phyloP scores from a whole-genome alignment of 2,113 vertebrate species.

The Proterorhinus semilunaris region DNA sequence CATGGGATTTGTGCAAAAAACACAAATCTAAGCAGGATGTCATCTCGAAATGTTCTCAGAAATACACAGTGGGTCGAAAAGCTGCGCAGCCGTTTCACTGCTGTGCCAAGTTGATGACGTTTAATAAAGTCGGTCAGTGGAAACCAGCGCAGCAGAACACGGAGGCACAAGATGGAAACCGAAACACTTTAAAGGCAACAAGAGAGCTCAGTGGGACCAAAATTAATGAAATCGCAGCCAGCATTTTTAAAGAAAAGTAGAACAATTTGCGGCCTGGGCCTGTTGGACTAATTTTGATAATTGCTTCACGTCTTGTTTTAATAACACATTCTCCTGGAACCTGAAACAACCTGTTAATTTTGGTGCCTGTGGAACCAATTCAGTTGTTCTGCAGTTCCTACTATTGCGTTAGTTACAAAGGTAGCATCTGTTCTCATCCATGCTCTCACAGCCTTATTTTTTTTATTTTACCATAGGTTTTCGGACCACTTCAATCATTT shows the following conservation, averaged over 20 bases:
- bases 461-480: background rate
- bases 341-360: conserved; percentile 32
- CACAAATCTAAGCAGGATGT: background rate
- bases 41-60: background rate
- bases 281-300: conserved; percentile 23
- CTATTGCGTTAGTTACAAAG: conserved; percentile 29
- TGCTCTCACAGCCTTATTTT: conserved; percentile 32
- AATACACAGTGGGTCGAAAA: no score
- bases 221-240: conserved; percentile 3
- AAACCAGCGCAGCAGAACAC: conserved; percentile 4
- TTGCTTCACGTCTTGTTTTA: conserved; percentile 28
- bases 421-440: conserved; percentile 45
- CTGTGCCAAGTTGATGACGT: background rate
- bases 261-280: conserved; percentile 24
- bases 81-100: background rate
- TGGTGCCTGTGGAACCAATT: conserved; percentile 44
- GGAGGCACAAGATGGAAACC: background rate
- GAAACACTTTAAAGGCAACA: conserved; percentile 5
- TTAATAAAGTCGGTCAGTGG: background rate
- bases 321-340: conserved; percentile 17
- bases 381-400: conserved; percentile 44
- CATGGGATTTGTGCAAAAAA: conserved; percentile 20
- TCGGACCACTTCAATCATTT: no score
- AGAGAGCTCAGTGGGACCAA: background rate
- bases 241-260: background rate